A percentile compares a stretch with the other conserved stretches of the same genome.
These are phyloP conservation scores for Actinopyga echinites DNA, from an alignment of 53 echinoderm and acorn worm genomes.

Conservation along the genomic window DNA sequence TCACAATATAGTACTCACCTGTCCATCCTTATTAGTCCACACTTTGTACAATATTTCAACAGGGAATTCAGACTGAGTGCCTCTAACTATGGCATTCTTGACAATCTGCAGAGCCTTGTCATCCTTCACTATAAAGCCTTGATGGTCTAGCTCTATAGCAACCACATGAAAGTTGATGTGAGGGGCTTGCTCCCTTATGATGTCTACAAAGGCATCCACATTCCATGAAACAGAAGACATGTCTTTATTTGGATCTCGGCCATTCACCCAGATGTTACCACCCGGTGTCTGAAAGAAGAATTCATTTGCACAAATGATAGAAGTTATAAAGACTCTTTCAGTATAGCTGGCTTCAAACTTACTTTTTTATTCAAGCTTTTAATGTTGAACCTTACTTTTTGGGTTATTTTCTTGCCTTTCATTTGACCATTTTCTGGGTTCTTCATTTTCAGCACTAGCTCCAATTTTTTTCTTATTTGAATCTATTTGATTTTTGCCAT, in stretches of 20 bases:
- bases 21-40: constrained; percentile 97
- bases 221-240: constrained; percentile 79
- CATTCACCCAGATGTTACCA: constrained; percentile 86
- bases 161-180: constrained; percentile 93
- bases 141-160: constrained; percentile 84
- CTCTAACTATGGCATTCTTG: constrained; percentile 81
- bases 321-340: no score
- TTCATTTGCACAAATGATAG: no score
- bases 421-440: no score
- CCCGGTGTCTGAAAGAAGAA: constrained; percentile 48
- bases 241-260: constrained; percentile 77
- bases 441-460: no score
- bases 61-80: constrained; percentile 82
- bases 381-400: no score
- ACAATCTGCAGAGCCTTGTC: constrained; percentile 77
- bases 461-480: no score
- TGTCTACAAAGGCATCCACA: constrained; percentile 84
- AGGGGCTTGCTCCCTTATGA: constrained; percentile 80
- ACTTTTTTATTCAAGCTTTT: no score
- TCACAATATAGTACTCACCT: constrained; percentile 57
- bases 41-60: constrained; percentile 82
- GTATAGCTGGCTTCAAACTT: no score
- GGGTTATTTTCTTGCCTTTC: no score
- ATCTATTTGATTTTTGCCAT: no score
- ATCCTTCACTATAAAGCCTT: constrained; percentile 76